phyloP scores from a whole-genome alignment of 1,140 invertebrate species.

The Triops longicaudatus region DNA sequence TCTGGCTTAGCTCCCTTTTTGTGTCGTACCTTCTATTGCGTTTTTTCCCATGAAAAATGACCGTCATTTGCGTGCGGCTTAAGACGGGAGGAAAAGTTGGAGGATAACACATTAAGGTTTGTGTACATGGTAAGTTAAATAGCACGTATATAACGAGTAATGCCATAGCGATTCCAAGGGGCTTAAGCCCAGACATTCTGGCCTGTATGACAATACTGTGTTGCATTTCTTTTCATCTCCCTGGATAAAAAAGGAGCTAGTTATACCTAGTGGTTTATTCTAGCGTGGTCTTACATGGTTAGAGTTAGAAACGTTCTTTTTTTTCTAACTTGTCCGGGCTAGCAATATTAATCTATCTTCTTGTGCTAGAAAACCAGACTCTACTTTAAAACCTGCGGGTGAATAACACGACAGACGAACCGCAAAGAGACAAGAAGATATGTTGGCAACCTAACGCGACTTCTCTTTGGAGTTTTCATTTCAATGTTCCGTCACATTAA shows the following conservation, averaged over 20 bases:
- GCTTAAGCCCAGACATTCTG: not conserved
- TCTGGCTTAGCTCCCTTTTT: not conserved
- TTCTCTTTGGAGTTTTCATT: too few species aligned
- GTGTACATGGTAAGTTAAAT: not conserved
- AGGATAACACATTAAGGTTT: not conserved
- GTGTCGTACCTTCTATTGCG: not conserved
- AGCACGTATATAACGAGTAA: slow-evolving; percentile 7
- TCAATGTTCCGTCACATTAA: too few species aligned
- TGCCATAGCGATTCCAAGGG: not conserved
- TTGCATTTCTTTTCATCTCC: not conserved
- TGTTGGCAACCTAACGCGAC: too few species aligned
- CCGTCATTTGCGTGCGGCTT: slow-evolving; percentile 5
- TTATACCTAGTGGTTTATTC: too few species aligned
- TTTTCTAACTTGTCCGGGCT: too few species aligned
- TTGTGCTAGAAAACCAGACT: too few species aligned
- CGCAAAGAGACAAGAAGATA: too few species aligned
- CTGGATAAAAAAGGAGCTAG: not conserved
- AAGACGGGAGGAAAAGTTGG: not conserved
- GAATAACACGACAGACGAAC: too few species aligned
- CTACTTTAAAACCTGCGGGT: too few species aligned
- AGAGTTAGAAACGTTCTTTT: too few species aligned
- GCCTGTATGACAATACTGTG: not conserved
- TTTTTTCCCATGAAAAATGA: slow-evolving; percentile 8
- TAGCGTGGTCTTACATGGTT: too few species aligned
- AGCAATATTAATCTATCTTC: too few species aligned